phyloP scores from a whole-genome alignment of 2,888 invertebrate genomes.

The Chrysina gloriosa region DNA sequence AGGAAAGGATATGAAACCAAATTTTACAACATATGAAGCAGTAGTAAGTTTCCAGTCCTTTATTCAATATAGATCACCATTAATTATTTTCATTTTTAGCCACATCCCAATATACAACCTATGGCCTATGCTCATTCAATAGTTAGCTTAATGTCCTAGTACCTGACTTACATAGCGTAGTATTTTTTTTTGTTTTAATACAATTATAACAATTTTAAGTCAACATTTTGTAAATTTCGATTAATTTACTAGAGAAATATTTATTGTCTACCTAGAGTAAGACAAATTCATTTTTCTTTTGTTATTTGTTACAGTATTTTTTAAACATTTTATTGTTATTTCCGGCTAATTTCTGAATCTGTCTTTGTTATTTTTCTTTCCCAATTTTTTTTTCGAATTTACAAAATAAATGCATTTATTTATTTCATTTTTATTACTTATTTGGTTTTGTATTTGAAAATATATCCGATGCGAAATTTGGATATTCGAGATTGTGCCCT shows the following conservation, averaged over 20 bases:
- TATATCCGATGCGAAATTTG: neutral
- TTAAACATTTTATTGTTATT: conserved; percentile 42
- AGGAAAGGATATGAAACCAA: conserved; percentile 91
- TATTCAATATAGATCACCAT: conserved; percentile 26
- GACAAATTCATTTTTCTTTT: conserved; percentile 37
- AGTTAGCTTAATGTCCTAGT: conserved; percentile 81
- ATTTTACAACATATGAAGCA: conserved; percentile 92
- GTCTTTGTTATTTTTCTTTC: conserved; percentile 33
- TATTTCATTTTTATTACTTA: conserved; percentile 37
- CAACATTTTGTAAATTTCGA: conserved; percentile 42
- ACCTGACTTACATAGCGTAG: conserved; percentile 56
- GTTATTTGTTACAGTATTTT: conserved; percentile 44
- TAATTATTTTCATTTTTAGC: conserved; percentile 73
- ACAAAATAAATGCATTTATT: conserved; percentile 43
- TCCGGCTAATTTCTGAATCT: conserved; percentile 26
- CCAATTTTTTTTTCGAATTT: conserved; percentile 11
- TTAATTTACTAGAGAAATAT: conserved; percentile 43
- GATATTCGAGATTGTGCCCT: neutral
- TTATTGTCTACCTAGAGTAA: conserved; percentile 39
- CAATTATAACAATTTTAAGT: conserved; percentile 42
- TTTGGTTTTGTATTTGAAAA: conserved; percentile 11
- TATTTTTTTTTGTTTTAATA: conserved; percentile 41
- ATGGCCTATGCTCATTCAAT: conserved; percentile 96
- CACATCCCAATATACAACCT: conserved; percentile 96
- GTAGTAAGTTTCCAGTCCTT: conserved; percentile 77